Evolutionary conservation across 2,797 vertebrate species (phyloP), one percentile per base, ranked within the genome.

Genomic region (Diceros bicornis): DNA sequence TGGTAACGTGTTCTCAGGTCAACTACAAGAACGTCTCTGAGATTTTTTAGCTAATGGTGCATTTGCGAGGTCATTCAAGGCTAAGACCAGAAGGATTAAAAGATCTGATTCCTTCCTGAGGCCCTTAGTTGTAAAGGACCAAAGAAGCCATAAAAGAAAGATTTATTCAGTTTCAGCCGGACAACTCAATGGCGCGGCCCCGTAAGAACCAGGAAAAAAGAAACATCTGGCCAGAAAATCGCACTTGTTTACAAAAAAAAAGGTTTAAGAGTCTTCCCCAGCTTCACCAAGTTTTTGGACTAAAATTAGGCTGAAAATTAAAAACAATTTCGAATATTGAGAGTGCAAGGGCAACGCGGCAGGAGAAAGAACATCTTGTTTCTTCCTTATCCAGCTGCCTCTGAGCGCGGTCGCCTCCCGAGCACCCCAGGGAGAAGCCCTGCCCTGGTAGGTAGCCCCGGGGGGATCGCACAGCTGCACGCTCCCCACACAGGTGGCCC

Each of bases 141-240:
- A 97, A 98, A 98, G 98, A 98, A 98, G 98, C 98, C 96, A 91
- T 98, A 98, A 99, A 99, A 98, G 98, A 99, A 97, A 98, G 98
- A 98, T 99, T 99, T 98, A 99, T 98, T 98, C 98, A 98, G 98
- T 94, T 95, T 83, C 98, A 97, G 96, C 85, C 0, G 96, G 98
- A 98, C 98, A 98, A 98, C 97, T 97, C 97, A 97, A 97, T 44
- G 97, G 97, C 98, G 78, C 97, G 97, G 97, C 94, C 71, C 98
- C 90, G 95, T 93, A 98, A 98, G 96, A 98, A 91, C 91, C 96
- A 96, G 97, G 92, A 96, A 98, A 98, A 97, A 98, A 97, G 97
- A 98, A 93, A 98, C 97, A 97, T 97, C 98, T 97, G 97, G 98
- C 98, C 97, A 98, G 97, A 97, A 95, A 97, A 98, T 97, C 50